phyloP scores from a whole-genome alignment of 2,797 vertebrate species.

The Zalophus californianus region DNA sequence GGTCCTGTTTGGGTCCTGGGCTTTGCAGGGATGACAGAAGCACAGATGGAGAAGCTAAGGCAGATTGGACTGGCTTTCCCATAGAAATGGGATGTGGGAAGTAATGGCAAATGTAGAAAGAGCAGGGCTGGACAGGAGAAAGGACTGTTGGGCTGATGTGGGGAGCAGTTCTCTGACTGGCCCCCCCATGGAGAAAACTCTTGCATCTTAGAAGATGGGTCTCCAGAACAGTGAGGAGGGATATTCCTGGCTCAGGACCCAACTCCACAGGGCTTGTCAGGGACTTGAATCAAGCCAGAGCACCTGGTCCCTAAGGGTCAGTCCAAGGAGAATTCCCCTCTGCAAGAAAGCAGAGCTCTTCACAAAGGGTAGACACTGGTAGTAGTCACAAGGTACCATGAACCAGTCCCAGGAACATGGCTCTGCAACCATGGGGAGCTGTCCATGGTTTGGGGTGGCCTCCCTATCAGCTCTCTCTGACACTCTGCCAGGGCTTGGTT shows the following conservation, averaged over 20 bases:
- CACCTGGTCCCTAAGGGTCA: background rate
- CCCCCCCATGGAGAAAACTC: background rate
- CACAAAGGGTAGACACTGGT: background rate
- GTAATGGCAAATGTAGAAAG: background rate
- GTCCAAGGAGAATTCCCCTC: background rate
- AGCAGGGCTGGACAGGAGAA: background rate
- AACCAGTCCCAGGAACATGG: background rate
- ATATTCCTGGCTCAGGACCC: background rate
- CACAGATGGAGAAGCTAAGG: conserved; percentile 7
- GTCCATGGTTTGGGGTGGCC: conserved; percentile 21
- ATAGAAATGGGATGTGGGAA: background rate
- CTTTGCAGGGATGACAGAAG: background rate
- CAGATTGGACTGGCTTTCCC: background rate
- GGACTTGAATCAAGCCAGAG: background rate
- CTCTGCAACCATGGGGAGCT: background rate
- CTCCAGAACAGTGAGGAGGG: background rate
- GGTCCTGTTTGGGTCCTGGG: background rate
- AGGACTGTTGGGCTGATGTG: background rate
- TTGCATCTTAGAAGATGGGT: background rate
- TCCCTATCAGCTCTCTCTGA: background rate
- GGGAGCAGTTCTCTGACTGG: background rate
- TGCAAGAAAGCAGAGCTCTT: conserved; percentile 25
- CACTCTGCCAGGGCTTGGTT: background rate
- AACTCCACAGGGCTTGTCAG: background rate
- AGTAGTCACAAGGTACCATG: background rate